Conservation (phyloP, 1,140 invertebrate genomes). For the Plectrocnemia conspersa region DNA sequence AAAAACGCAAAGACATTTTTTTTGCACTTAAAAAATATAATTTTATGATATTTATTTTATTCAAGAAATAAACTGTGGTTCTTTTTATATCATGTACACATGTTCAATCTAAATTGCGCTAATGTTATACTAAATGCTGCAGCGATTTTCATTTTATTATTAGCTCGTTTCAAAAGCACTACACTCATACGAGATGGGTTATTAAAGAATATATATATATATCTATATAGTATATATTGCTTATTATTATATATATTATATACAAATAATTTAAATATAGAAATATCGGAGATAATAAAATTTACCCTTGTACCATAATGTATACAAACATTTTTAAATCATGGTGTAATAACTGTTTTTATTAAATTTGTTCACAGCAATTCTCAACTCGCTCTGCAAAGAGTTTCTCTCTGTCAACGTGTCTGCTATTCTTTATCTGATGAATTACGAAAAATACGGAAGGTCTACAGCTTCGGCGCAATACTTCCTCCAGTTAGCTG, state of each 20-base stretch:
- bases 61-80: too few species aligned
- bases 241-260: background rate
- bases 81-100: too few species aligned
- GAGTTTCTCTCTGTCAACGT: conserved; percentile 85
- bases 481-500: conserved; percentile 87
- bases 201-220: conserved; percentile 3
- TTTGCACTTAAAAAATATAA: too few species aligned
- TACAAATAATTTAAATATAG: background rate
- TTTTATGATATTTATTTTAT: too few species aligned
- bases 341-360: background rate
- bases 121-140: too few species aligned
- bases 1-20: too few species aligned
- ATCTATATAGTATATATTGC: background rate
- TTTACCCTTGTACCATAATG: too few species aligned
- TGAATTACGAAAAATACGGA: conserved; percentile 86
- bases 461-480: conserved; percentile 87
- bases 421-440: conserved; percentile 87
- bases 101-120: too few species aligned
- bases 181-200: background rate
- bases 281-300: background rate
- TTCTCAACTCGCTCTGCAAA: conserved; percentile 79
- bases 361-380: conserved; percentile 59
- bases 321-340: background rate
- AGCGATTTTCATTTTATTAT: too few species aligned
- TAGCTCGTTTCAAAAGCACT: too few species aligned